Percentiles rank a stretch among this genome's conserved stretches.
These are phyloP conservation scores for Magallana angulata DNA, from an alignment of 1,140 invertebrate species.

Conservation along the genomic window DNA sequence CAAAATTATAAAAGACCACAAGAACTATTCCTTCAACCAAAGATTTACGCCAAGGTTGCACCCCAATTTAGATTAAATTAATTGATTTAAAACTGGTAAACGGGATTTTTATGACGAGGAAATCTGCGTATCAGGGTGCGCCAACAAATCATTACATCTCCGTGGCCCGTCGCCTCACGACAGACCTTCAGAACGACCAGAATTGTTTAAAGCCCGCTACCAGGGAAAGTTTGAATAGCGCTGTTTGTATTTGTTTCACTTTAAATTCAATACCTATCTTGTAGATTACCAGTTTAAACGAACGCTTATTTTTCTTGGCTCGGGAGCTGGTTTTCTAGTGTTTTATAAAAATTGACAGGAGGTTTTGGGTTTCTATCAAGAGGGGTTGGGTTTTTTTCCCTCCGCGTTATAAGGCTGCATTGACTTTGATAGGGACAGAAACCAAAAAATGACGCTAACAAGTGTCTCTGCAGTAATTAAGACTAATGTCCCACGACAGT, in stretches of 20 bases:
- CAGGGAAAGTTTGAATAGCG: conserved; percentile 20
- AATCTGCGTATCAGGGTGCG: not conserved
- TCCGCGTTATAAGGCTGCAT: not conserved
- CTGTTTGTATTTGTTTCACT: conserved; percentile 34
- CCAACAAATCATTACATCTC: not conserved
- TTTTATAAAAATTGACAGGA: not conserved
- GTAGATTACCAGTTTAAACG: conserved; percentile 28
- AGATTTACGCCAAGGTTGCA: not conserved
- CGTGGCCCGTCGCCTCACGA: not conserved
- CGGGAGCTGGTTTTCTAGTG: conserved; percentile 8
- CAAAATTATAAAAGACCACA: too few relatives aligned
- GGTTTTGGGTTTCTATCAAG: not conserved
- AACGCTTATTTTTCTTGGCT: conserved; percentile 12
- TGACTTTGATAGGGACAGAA: not conserved
- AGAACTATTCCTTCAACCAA: too few relatives aligned
- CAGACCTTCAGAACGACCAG: not conserved
- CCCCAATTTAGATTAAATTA: conserved; percentile 6
- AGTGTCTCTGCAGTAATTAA: conserved; percentile 44
- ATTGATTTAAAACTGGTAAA: not conserved
- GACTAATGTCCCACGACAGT: conserved; percentile 51
- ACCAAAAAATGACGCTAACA: not conserved
- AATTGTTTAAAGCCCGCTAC: conserved; percentile 29
- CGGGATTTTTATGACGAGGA: not conserved
- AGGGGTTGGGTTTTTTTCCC: not conserved
- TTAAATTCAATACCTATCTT: conserved; percentile 35